A percentile compares a stretch with the other conserved stretches of the same genome.
Conservation (phyloP, 2,888 invertebrate species). For the Rhimphoctona megacephalus region DNA sequence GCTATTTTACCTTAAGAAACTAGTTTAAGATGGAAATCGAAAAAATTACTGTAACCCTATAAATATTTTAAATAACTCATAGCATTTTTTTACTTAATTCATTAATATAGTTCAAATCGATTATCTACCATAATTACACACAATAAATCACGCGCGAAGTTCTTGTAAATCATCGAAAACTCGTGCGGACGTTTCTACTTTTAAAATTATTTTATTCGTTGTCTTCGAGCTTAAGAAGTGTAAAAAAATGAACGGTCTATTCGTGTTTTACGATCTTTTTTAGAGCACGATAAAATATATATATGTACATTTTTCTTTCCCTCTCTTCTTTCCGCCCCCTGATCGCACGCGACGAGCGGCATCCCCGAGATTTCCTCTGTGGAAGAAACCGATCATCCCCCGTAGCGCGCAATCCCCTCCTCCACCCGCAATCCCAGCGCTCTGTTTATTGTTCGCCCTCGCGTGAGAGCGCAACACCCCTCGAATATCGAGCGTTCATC, state of each 20-base stretch:
- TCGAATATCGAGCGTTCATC: conserved; percentile 60
- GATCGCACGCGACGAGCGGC: conserved; percentile 58
- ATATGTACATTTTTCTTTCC: conserved; percentile 26
- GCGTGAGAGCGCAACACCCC: conserved; percentile 67
- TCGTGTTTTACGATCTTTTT: conserved; percentile 48
- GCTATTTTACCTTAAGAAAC: neutral
- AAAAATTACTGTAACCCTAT: neutral
- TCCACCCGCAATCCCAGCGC: conserved; percentile 13
- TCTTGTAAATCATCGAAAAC: neutral
- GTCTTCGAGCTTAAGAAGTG: neutral
- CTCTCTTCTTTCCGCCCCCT: conserved; percentile 28
- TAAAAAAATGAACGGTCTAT: conserved; percentile 14
- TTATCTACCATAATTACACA: neutral
- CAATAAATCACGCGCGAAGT: neutral
- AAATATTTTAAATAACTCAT: neutral
- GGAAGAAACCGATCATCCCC: conserved; percentile 61
- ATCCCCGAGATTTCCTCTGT: conserved; percentile 64
- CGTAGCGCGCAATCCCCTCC: conserved; percentile 43
- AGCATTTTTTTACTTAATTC: neutral
- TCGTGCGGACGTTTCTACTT: neutral
- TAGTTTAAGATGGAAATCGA: neutral
- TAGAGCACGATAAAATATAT: conserved; percentile 34
- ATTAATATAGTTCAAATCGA: neutral
- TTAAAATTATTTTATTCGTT: neutral
- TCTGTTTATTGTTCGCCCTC: conserved; percentile 61